These are phyloP conservation scores for Phylloscopus trochiloides DNA, from an alignment of 2,113 vertebrate species.

Conservation along the genomic window DNA sequence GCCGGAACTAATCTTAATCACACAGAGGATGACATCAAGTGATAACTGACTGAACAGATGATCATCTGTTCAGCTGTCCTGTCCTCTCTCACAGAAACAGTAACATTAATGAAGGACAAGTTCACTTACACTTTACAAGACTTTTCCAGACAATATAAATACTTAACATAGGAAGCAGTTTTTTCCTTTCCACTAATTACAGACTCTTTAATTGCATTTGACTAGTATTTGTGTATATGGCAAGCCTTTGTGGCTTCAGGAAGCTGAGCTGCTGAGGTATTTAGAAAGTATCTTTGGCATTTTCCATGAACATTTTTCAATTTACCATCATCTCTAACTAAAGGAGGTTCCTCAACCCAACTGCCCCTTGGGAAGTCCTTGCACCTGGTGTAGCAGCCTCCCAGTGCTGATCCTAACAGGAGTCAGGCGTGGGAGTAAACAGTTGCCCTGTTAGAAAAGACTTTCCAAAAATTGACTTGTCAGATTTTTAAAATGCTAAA, in stretches of 20 bases:
- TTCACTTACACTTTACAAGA: background rate
- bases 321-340: background rate
- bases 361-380: background rate
- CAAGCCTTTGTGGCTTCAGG: background rate
- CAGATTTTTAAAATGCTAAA: background rate
- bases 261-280: background rate
- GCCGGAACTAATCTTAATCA: background rate
- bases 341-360: background rate
- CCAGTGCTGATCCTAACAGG: background rate
- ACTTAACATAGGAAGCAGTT: background rate
- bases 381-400: background rate
- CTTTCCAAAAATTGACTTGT: background rate
- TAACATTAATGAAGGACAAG: background rate
- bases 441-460: background rate
- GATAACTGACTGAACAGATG: background rate
- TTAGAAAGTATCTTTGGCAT: background rate
- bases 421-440: background rate
- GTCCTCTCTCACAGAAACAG: background rate
- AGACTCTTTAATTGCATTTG: background rate
- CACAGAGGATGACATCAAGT: rapidly evolving
- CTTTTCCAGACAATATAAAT: background rate
- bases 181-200: background rate
- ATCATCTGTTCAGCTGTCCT: background rate
- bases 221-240: background rate
- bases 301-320: background rate